Conservation (phyloP, 1,140 invertebrate genomes). For the Pseudomyrmex dendroicus region DNA sequence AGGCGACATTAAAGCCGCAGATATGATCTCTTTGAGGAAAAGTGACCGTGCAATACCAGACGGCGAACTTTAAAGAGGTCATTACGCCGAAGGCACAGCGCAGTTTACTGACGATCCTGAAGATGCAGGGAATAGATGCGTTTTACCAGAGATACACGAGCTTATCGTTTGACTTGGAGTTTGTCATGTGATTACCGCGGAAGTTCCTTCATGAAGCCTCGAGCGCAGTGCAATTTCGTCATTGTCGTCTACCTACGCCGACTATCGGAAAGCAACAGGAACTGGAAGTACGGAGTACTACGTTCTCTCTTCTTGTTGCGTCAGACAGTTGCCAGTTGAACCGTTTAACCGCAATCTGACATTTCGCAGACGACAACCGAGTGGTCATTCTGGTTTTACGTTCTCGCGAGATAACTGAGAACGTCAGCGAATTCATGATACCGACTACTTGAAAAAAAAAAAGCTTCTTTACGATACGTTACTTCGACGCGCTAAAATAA, state of each 20-base stretch:
- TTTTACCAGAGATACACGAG: constrained; percentile 5
- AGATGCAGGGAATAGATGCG: not conserved
- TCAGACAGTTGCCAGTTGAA: constrained; percentile 18
- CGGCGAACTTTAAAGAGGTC: constrained; percentile 45
- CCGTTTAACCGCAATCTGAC: constrained; percentile 56
- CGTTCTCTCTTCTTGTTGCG: constrained; percentile 53
- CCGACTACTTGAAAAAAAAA: not conserved
- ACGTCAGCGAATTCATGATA: constrained; percentile 37
- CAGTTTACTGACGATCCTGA: constrained; percentile 10
- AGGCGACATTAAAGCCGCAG: constrained; percentile 53
- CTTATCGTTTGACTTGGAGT: constrained; percentile 13
- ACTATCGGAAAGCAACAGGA: not conserved
- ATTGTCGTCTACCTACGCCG: constrained; percentile 20
- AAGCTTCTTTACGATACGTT: not conserved
- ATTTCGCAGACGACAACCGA: constrained; percentile 59
- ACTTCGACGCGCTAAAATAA: not conserved
- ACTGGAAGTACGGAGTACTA: constrained; percentile 16
- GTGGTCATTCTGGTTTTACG: constrained; percentile 46
- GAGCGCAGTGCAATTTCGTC: constrained; percentile 52
- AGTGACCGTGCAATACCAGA: constrained; percentile 25
- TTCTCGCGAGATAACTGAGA: constrained; percentile 12
- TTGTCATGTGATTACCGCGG: constrained; percentile 13
- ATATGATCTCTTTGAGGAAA: constrained; percentile 62
- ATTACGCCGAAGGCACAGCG: constrained; percentile 42
- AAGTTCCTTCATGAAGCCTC: constrained; percentile 63